Conservation (phyloP, 1,140 invertebrate species). For the Cepaea nemoralis region DNA sequence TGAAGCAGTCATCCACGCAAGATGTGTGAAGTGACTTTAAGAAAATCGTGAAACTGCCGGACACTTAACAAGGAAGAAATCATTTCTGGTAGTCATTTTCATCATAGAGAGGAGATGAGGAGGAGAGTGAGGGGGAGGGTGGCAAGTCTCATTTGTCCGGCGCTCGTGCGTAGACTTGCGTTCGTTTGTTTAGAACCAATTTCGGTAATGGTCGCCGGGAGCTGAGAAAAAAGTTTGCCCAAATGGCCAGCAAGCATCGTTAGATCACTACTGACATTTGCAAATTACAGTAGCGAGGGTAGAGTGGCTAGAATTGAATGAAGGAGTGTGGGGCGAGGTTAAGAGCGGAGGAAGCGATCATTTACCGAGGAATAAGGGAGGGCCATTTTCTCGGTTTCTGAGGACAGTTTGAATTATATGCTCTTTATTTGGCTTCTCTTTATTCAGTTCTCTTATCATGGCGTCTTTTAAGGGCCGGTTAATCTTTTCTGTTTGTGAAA, state of each 20-base stretch:
- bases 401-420: conserved; percentile 28
- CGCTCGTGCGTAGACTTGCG: not conserved
- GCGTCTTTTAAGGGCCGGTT: conserved; percentile 17
- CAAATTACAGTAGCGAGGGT: conserved; percentile 4
- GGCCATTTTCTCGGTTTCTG: not conserved
- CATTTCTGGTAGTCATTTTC: not conserved
- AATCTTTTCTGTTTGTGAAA: conserved; percentile 33
- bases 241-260: conserved; percentile 27
- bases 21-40: not conserved
- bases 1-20: not conserved
- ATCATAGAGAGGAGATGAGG: not conserved
- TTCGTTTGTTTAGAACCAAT: conserved; percentile 32
- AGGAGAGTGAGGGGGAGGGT: too few species aligned
- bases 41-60: not conserved
- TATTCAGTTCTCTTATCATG: not conserved
- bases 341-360: conserved; percentile 24
- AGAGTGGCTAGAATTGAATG: conserved; percentile 9
- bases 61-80: conserved; percentile 7
- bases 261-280: conserved; percentile 33
- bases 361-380: conserved; percentile 15
- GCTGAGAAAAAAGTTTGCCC: conserved; percentile 11
- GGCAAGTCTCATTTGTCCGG: conserved; percentile 17
- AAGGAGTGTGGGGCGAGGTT: conserved; percentile 6
- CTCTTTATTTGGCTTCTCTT: conserved; percentile 25
- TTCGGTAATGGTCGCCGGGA: conserved; percentile 32